These are phyloP conservation scores for Brachirus orientalis DNA, from an alignment of 2,113 vertebrate genomes.

Conservation along the genomic window DNA sequence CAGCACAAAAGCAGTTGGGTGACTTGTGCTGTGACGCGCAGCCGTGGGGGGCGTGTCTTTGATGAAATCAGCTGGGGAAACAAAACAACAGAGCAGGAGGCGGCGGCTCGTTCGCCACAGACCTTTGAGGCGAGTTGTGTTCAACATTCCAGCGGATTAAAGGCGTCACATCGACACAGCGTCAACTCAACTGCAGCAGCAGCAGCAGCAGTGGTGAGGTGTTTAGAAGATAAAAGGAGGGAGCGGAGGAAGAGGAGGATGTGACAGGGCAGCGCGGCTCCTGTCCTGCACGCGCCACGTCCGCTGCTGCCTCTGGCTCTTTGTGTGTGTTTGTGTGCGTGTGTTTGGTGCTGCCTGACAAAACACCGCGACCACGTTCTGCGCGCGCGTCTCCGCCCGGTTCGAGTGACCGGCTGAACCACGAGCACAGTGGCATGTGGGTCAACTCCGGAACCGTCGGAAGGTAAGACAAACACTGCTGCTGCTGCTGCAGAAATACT, in stretches of 20 bases:
- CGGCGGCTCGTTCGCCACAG: slow-evolving; percentile 18
- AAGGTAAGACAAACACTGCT: slow-evolving; percentile 74
- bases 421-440: slow-evolving; percentile 82
- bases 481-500: slow-evolving; percentile 42
- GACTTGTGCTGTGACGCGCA: slow-evolving; percentile 69
- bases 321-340: neutral
- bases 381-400: slow-evolving; percentile 54
- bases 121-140: slow-evolving; percentile 36
- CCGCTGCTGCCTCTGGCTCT: too few relatives aligned
- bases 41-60: slow-evolving; percentile 67
- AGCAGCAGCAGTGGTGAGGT: neutral
- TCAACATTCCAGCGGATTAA: neutral
- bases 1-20: slow-evolving; percentile 36
- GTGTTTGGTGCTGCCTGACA: slow-evolving; percentile 17
- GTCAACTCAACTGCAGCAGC: too few relatives aligned
- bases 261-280: slow-evolving; percentile 60
- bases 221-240: neutral
- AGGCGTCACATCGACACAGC: neutral
- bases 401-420: slow-evolving; percentile 68
- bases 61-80: slow-evolving; percentile 80
- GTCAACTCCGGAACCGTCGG: slow-evolving; percentile 83
- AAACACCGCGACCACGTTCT: slow-evolving; percentile 16
- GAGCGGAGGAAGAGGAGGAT: slow-evolving; percentile 47
- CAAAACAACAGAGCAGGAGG: slow-evolving; percentile 77
- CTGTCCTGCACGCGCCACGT: slow-evolving; percentile 10